These are phyloP conservation scores for Aradophagus sp. DNA, from an alignment of 1,140 invertebrate species.

Conservation along the genomic window DNA sequence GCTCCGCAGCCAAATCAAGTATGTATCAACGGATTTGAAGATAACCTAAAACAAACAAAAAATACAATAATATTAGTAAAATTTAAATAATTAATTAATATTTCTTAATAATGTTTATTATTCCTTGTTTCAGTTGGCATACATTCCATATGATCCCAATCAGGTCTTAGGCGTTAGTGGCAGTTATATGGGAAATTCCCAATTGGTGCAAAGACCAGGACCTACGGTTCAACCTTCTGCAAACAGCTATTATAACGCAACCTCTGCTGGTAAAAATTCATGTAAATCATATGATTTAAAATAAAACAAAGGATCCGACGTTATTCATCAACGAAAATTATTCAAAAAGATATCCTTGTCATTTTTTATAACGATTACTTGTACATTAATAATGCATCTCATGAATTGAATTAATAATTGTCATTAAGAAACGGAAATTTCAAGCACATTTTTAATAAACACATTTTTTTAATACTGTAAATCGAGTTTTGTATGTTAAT, in stretches of 20 bases:
- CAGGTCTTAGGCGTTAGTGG: conserved; percentile 74
- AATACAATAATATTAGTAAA: background rate
- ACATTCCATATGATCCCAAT: conserved; percentile 75
- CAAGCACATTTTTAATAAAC: no score
- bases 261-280: conserved; percentile 74
- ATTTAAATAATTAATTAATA: background rate
- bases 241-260: conserved; percentile 77
- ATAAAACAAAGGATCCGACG: no score
- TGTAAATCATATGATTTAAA: no score
- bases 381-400: no score
- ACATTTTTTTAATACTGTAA: no score
- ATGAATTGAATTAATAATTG: no score
- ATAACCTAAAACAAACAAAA: no score
- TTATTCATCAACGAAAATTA: no score
- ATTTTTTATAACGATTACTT: no score
- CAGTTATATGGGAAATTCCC: conserved; percentile 78
- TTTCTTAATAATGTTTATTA: background rate
- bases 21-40: conserved; percentile 8
- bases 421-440: no score
- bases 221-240: conserved; percentile 76
- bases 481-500: no score
- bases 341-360: no score
- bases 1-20: conserved; percentile 74
- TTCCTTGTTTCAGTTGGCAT: conserved; percentile 64
- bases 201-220: conserved; percentile 77